Percentiles rank a stretch among this genome's conserved stretches.
Conservation (phyloP, 2,113 vertebrate species). For the Cynoglossus semilaevis region DNA sequence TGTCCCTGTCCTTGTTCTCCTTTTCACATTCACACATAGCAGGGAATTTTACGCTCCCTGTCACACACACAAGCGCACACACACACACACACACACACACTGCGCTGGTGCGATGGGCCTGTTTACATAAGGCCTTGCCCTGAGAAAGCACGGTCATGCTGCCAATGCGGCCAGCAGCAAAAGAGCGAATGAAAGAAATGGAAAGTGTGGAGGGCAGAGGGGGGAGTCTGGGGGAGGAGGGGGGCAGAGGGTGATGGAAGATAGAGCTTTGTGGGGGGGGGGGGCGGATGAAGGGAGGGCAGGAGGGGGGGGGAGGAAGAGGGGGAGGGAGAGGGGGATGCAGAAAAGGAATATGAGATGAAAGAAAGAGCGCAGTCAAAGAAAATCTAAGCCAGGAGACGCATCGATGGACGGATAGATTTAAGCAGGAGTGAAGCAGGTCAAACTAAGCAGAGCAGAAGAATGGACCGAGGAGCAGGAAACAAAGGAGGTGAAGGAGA, state of each 20-base stretch:
- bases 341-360: constrained; percentile 62
- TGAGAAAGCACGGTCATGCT: constrained; percentile 73
- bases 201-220: constrained; percentile 30
- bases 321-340: constrained; percentile 11
- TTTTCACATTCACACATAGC: constrained; percentile 41
- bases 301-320: constrained; percentile 51
- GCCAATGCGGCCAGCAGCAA: constrained; percentile 69
- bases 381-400: constrained; percentile 50
- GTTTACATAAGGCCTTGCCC: constrained; percentile 79
- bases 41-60: constrained; percentile 38
- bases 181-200: constrained; percentile 59
- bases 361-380: constrained; percentile 57
- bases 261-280: constrained; percentile 68
- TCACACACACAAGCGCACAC: constrained; percentile 41
- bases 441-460: constrained; percentile 60
- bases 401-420: constrained; percentile 22
- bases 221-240: neutral
- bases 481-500: constrained; percentile 59
- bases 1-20: constrained; percentile 45
- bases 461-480: constrained; percentile 45
- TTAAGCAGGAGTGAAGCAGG: constrained; percentile 56
- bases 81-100: constrained; percentile 39
- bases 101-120: constrained; percentile 60
- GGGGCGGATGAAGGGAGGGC: constrained; percentile 52
- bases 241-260: constrained; percentile 51